Conservation (phyloP, 2,888 invertebrate species). For the Reticulitermes lucifugus region DNA sequence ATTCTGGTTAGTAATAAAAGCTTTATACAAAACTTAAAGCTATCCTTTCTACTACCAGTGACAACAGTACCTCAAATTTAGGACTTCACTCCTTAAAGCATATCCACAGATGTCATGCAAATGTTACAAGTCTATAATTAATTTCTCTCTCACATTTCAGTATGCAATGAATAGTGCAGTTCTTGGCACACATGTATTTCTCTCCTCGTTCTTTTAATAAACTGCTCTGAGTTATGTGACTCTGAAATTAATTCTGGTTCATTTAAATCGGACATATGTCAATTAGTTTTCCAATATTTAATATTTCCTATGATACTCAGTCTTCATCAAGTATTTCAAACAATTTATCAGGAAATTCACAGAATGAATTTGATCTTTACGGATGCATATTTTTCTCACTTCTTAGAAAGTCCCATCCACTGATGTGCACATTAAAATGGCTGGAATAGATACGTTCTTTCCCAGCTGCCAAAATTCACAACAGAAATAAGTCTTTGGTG, state of each 20-base stretch:
- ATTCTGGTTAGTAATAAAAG: conserved; percentile 6
- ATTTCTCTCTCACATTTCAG: not conserved
- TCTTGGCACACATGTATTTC: conserved; percentile 25
- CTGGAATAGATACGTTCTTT: not conserved
- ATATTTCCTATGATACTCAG: conserved; percentile 37
- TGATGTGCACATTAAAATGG: conserved; percentile 3
- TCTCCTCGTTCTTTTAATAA: conserved; percentile 9
- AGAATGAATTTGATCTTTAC: not conserved
- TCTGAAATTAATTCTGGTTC: conserved; percentile 16
- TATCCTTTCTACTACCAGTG: not conserved
- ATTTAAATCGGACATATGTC: not conserved
- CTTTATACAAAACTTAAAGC: not conserved
- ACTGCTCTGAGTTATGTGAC: not conserved
- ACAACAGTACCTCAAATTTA: too few species aligned
- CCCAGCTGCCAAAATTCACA: not conserved
- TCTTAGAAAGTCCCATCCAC: conserved; percentile 7
- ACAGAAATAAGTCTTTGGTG: not conserved
- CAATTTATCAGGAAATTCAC: conserved; percentile 19
- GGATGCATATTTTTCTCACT: conserved; percentile 13
- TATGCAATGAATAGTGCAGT: conserved; percentile 11
- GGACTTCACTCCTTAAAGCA: not conserved
- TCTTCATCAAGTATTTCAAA: conserved; percentile 34
- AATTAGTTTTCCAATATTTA: not conserved
- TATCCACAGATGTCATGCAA: not conserved
- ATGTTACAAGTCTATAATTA: not conserved